Evolutionary conservation across 2,888 invertebrate genomes (phyloP).

Genomic region (Habroteleia sp.): DNA sequence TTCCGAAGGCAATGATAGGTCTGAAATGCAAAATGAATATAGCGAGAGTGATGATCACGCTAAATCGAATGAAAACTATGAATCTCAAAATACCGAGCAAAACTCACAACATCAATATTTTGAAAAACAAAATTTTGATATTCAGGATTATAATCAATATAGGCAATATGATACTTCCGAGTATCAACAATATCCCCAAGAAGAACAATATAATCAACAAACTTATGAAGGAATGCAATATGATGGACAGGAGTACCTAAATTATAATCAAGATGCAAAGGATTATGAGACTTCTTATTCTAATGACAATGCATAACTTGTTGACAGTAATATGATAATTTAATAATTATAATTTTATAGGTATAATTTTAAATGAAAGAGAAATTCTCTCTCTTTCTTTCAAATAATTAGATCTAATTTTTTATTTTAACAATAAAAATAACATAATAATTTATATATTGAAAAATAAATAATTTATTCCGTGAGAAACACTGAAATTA

Average conservation of each 20-base stretch:
- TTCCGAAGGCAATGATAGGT: slow-evolving; percentile 9
- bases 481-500: no score
- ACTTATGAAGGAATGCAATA: slow-evolving; percentile 50
- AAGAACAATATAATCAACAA: slow-evolving; percentile 49
- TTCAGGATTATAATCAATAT: slow-evolving; percentile 70
- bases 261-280: slow-evolving; percentile 41
- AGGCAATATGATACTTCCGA: slow-evolving; percentile 70
- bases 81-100: slow-evolving; percentile 63
- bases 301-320: slow-evolving; percentile 25
- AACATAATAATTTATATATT: no score
- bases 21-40: slow-evolving; percentile 21
- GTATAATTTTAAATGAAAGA: no score
- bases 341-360: no score
- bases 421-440: no score
- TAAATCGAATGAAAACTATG: slow-evolving; percentile 61
- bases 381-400: no score
- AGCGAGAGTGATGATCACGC: slow-evolving; percentile 25
- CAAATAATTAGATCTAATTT: no score
- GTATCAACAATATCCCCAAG: slow-evolving; percentile 65
- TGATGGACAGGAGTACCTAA: slow-evolving; percentile 41
- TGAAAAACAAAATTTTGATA: slow-evolving; percentile 52
- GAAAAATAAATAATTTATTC: no score
- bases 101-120: slow-evolving; percentile 35
- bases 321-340: no score
- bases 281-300: slow-evolving; percentile 23